Evolutionary conservation across 2,113 vertebrate species (phyloP), one percentile per base, ranked within the genome.

Genomic region (Anhinga rufa): DNA sequence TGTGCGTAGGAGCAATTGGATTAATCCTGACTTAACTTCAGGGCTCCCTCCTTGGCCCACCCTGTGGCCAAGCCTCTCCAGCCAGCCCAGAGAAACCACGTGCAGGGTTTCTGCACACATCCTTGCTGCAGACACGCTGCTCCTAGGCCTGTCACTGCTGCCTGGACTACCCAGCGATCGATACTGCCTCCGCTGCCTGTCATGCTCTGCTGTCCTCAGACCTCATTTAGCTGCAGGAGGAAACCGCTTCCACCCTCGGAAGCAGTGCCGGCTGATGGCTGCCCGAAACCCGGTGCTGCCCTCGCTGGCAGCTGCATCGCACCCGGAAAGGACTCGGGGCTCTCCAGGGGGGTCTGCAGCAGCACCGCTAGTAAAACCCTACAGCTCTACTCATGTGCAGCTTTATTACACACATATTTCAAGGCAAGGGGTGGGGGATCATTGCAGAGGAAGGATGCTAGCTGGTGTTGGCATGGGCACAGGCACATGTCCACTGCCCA

Each of bases 191-290:
- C 0, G 3, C n/a, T 31, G 52, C 71, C n/a, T 3, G 44, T 31
- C 4, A 1, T 7, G 34, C 40, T 28, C 5, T 1, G 44, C 29
- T 7, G 1, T 17, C 65, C 48, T 29, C 48, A 55, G 28, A 38
- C 34, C 29, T 48, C 34, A 24, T 7, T 12, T 22, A 26, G 64
- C 74, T 69, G 64, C 38, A 36, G 64, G 19, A 60, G n/a, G 42
- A 49, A 42, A 20, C 16, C 0, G 2, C 36, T 60, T 14, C 64
- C 20, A 21, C 32, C 9, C 46, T 25, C 11, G 0, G 22, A 17
- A 10, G 38, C 34, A 32, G 48, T 3, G 6, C 36, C 1, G 4
- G 44, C 25, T 25, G 55, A 11, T 1, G 14, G 48, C 46, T 44
- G 26, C 25, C 84, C 3, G 1, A 60, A 61, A 36, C 54, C 54